phyloP scores from a whole-genome alignment of 2,113 vertebrate species.

The Ammospiza caudacuta region DNA sequence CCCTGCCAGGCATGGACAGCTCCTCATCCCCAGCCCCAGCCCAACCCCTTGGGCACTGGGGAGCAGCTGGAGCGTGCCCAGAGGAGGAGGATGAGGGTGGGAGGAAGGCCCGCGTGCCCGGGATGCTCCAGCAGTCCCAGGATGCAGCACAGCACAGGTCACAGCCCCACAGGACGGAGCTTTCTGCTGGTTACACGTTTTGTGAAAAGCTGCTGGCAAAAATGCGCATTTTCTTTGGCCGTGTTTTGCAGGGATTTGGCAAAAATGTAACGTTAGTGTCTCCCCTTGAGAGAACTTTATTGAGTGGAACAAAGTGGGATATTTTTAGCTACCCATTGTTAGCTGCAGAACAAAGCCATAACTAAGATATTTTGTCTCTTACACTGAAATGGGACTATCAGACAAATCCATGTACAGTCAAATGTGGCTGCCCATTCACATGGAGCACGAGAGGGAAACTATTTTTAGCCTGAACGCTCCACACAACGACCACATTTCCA shows the following conservation, averaged over 20 bases:
- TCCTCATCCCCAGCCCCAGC: rapidly evolving
- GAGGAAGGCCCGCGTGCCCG: not conserved
- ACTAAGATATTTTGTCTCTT: constrained; percentile 73
- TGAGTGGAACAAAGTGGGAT: constrained; percentile 70
- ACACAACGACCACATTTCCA: not conserved
- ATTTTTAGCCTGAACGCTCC: constrained; percentile 37
- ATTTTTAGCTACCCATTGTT: constrained; percentile 78
- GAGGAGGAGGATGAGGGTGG: too few species aligned
- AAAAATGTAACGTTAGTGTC: constrained; percentile 55
- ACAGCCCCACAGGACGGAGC: not conserved
- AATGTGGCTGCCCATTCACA: constrained; percentile 52
- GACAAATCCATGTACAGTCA: constrained; percentile 66
- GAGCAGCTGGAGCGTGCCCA: not conserved
- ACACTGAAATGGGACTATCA: constrained; percentile 45
- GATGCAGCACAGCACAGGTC: not conserved
- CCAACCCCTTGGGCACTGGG: rapidly evolving
- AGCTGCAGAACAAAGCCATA: constrained; percentile 73
- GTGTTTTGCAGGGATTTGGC: constrained; percentile 43
- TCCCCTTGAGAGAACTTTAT: constrained; percentile 63
- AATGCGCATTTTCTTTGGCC: constrained; percentile 65
- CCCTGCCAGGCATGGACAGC: not conserved
- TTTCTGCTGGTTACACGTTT: constrained; percentile 49
- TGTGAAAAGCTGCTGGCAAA: constrained; percentile 63
- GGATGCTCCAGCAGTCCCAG: not conserved
- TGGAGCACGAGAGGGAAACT: constrained; percentile 32